Evolutionary conservation across 2,888 invertebrate genomes (phyloP), one percentile per base, ranked within the genome.

Genomic region (Alcis repandata): DNA sequence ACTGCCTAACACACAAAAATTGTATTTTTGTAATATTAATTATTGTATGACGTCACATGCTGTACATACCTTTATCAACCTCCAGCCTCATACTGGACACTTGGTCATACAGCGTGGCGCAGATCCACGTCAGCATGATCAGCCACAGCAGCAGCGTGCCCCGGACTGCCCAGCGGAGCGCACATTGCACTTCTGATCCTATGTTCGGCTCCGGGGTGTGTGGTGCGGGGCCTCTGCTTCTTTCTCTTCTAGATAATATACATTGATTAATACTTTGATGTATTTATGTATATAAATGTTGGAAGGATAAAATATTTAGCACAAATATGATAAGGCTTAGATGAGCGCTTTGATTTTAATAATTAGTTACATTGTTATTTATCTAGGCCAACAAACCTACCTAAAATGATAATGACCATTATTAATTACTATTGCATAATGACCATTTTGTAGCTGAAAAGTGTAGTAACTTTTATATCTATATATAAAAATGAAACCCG

Each of bases 91-190:
- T 91, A 1, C 83, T 82, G 4, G 91, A 84, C 2, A 93, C 85
- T 72, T 92, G 92, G 70, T 92, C 92, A 71, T 92, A 92, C 13
- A 94, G 82, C 0, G 92, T 85, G 1, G 92, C 93, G 81, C 93
- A 92, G 58, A 92, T 88, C 92, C 93, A 93, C 0, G 94, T 94
- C 2, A 94, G 82, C 86, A 93, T 90, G 6, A 93, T 75, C 17
- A 94, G 80, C 94, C 94, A 94, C 2, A 92, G 76, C 2, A 94
- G 65, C 7, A 93, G 77, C 0, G 92, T 92, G 2, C 92, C 91
- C 2, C 92, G 79, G 1, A 92, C 83, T 0, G 92, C 92, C 89
- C 93, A 92, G 59, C 82, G 82, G 2, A 93, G 68, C 0, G 91
- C 92, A 77, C 92, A 91, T 77, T 82, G 84, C 2, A 92, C 82